Percentiles rank a stretch among this genome's conserved stretches.
These are phyloP conservation scores for Galendromus occidentalis DNA, from an alignment of 1,140 invertebrate genomes.

Conservation along the genomic window DNA sequence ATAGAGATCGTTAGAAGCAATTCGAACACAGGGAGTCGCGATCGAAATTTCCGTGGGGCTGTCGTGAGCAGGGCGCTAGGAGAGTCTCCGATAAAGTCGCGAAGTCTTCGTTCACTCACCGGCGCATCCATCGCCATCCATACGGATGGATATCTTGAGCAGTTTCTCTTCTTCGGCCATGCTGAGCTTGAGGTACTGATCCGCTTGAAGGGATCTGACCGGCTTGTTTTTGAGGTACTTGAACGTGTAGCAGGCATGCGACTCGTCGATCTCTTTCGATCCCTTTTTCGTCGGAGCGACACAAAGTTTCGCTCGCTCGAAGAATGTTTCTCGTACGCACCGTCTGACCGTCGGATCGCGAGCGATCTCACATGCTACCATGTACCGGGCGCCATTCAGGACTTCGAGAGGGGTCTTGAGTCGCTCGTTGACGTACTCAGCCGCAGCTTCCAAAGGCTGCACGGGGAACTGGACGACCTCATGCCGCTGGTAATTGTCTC, in stretches of 20 bases:
- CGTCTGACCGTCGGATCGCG: constrained; percentile 70
- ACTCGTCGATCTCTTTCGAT: constrained; percentile 78
- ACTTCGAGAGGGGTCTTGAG: constrained; percentile 49
- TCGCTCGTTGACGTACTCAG: constrained; percentile 41
- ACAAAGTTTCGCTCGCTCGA: constrained; percentile 63
- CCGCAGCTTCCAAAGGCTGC: constrained; percentile 56
- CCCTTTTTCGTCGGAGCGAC: constrained; percentile 73
- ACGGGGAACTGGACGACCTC: constrained; percentile 77
- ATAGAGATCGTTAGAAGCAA: no score
- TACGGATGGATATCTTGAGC: constrained; percentile 23
- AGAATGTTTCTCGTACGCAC: constrained; percentile 67
- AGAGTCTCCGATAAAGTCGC: no score
- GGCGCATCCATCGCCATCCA: constrained; percentile 23
- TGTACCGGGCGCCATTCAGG: constrained; percentile 65
- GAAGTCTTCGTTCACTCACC: no score
- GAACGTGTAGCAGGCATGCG: constrained; percentile 58
- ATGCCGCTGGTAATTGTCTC: constrained; percentile 89
- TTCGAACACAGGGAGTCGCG: no score
- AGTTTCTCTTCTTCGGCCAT: constrained; percentile 29
- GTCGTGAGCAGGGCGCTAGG: no score
- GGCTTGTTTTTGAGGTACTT: constrained; percentile 93
- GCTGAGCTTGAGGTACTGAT: constrained; percentile 65
- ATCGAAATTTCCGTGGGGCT: no score
- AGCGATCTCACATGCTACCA: constrained; percentile 81
- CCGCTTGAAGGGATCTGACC: constrained; percentile 62